A percentile compares a stretch with the other conserved stretches of the same genome.
phyloP scores from a whole-genome alignment of 2,113 vertebrate genomes.

The Melanerpes formicivorus region DNA sequence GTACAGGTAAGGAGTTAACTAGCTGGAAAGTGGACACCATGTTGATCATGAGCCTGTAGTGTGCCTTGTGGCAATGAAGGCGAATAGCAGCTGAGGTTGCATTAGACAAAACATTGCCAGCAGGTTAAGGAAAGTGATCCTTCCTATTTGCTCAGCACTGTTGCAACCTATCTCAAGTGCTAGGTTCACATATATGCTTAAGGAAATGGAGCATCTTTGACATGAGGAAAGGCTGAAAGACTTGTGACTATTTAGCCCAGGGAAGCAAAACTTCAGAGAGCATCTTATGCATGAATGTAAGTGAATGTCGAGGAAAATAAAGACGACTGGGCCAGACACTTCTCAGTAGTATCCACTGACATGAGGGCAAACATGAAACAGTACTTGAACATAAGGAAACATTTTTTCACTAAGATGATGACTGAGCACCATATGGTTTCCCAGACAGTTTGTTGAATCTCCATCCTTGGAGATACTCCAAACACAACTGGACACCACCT shows the following conservation, averaged over 20 bases:
- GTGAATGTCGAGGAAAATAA: not conserved
- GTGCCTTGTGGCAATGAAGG: not conserved
- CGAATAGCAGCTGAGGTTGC: too few species aligned
- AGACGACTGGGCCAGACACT: not conserved
- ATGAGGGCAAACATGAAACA: not conserved
- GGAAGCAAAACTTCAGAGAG: not conserved
- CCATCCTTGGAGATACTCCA: not conserved
- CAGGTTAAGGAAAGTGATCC: not conserved
- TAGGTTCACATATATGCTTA: not conserved
- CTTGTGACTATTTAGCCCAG: not conserved
- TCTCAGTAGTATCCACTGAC: not conserved
- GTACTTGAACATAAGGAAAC: not conserved
- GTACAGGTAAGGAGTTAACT: too few species aligned
- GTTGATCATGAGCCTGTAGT: too few species aligned
- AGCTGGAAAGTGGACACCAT: too few species aligned
- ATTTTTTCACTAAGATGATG: not conserved
- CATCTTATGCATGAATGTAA: not conserved
- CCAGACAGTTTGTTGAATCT: not conserved
- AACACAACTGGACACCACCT: not conserved
- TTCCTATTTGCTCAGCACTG: not conserved
- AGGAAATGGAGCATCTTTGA: not conserved
- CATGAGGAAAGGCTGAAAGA: fast-evolving
- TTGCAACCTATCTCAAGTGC: not conserved
- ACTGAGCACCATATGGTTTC: not conserved
- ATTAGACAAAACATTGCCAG: not conserved